Conservation (phyloP, 2,797 vertebrate genomes). For the Florisuga fusca region DNA sequence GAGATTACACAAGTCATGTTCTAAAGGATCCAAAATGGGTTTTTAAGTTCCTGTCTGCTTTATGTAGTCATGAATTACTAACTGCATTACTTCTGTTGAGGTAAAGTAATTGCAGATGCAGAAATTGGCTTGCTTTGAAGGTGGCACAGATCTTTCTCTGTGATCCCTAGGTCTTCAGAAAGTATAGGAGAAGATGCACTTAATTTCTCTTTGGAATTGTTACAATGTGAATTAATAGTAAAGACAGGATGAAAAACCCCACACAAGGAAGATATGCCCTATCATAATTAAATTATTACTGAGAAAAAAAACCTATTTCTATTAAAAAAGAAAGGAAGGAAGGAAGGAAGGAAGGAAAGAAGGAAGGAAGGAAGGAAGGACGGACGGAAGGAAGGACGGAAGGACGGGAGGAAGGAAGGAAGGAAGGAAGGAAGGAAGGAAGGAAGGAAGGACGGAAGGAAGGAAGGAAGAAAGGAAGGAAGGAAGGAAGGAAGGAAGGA, state of each 20-base stretch:
- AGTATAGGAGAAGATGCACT: neutral
- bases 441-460: too few relatives aligned
- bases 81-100: neutral
- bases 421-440: too few relatives aligned
- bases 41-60: neutral
- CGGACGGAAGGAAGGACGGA: too few relatives aligned
- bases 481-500: too few relatives aligned
- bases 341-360: too few relatives aligned
- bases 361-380: too few relatives aligned
- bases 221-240: neutral
- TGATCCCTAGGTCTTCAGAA: neutral
- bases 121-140: neutral
- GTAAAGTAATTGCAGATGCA: neutral
- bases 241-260: neutral
- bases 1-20: neutral
- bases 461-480: too few relatives aligned
- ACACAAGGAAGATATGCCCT: neutral
- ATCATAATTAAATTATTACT: neutral
- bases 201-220: neutral
- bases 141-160: neutral
- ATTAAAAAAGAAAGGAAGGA: neutral
- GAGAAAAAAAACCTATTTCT: neutral
- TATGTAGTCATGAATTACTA: neutral
- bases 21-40: neutral
- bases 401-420: too few relatives aligned